phyloP scores from a whole-genome alignment of 2,888 invertebrate species.

The Drosophila pseudotalamancana region DNA sequence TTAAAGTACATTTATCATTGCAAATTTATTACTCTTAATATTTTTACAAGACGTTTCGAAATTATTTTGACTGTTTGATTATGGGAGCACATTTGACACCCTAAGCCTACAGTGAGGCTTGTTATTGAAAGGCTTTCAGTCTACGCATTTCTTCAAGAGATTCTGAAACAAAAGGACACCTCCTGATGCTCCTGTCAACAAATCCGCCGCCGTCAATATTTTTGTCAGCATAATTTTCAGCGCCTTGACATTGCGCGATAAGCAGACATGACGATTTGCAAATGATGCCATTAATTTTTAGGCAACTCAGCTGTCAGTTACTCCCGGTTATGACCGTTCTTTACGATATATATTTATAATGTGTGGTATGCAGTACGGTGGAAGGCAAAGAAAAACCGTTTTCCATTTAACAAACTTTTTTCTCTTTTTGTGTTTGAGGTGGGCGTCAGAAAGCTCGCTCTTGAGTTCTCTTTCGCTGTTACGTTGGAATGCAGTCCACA shows the following conservation, averaged over 20 bases:
- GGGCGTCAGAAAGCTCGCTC: slow-evolving; percentile 47
- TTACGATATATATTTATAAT: slow-evolving; percentile 31
- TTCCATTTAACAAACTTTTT: slow-evolving; percentile 5
- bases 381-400: slow-evolving; percentile 12
- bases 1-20: too few species aligned
- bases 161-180: too few species aligned
- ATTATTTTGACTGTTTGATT: too few species aligned
- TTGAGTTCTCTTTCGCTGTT: slow-evolving; percentile 63
- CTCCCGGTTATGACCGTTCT: slow-evolving; percentile 36
- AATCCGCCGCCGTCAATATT: slow-evolving; percentile 32
- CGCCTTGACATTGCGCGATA: slow-evolving; percentile 38
- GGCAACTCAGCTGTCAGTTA: slow-evolving; percentile 12
- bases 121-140: slow-evolving; percentile 10
- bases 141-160: not conserved
- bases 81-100: too few species aligned
- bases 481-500: slow-evolving; percentile 56
- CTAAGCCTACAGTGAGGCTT: slow-evolving; percentile 23
- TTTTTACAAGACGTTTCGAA: too few species aligned
- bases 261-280: slow-evolving; percentile 65
- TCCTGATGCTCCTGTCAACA: slow-evolving; percentile 6
- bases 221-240: slow-evolving; percentile 11
- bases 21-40: too few species aligned
- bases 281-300: slow-evolving; percentile 66
- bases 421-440: slow-evolving; percentile 12
- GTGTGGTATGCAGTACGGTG: slow-evolving; percentile 7